These are phyloP conservation scores for Macrotus californicus DNA, from an alignment of 2,113 vertebrate genomes.

Conservation along the genomic window DNA sequence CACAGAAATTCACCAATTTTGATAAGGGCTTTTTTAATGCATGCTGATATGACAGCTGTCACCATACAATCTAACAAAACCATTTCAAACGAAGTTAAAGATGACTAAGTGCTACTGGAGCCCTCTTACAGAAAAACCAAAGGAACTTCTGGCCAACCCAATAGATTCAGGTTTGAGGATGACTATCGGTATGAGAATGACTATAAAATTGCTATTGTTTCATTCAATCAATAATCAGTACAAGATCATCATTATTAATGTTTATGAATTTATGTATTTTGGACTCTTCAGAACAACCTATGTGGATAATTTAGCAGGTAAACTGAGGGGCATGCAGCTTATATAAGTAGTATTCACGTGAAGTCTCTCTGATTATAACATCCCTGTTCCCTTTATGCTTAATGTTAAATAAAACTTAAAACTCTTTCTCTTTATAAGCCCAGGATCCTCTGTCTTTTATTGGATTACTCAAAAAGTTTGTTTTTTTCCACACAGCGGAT, in stretches of 20 bases:
- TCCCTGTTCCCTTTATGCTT: background rate
- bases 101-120: no score
- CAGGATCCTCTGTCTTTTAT: background rate
- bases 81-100: no score
- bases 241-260: background rate
- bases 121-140: no score
- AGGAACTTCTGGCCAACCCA: no score
- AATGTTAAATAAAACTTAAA: background rate
- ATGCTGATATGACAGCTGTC: no score
- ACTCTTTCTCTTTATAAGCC: background rate
- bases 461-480: no score
- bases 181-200: background rate
- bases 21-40: no score
- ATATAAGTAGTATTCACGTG: background rate
- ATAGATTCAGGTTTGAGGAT: background rate
- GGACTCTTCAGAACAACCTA: background rate
- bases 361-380: background rate
- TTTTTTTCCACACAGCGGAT: no score
- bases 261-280: background rate
- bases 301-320: background rate
- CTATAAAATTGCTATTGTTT: background rate
- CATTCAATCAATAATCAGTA: background rate
- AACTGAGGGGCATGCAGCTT: background rate
- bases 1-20: no score
- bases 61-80: no score